These are phyloP conservation scores for Phortica magna DNA, from an alignment of 2,888 invertebrate species.

Conservation along the genomic window DNA sequence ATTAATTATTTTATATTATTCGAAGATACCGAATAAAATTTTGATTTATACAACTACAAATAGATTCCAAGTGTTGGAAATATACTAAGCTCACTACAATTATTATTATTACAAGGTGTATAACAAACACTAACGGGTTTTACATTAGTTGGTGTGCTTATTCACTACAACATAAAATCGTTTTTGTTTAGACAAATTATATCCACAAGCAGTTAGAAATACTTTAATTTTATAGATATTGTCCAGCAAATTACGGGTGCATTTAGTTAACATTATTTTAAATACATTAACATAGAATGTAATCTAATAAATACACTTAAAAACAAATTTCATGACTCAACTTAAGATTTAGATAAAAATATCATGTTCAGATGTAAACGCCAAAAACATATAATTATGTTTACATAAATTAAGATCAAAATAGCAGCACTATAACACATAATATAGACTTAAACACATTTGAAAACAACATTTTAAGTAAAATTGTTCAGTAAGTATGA, in stretches of 20 bases:
- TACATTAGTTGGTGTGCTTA: slow-evolving; percentile 42
- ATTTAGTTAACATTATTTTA: slow-evolving; percentile 49
- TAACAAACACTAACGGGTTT: slow-evolving; percentile 61
- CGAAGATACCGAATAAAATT: slow-evolving; percentile 43
- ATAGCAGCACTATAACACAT: slow-evolving; percentile 1
- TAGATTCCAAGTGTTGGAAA: slow-evolving; percentile 28
- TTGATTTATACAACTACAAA: slow-evolving; percentile 43
- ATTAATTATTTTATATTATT: slow-evolving; percentile 3
- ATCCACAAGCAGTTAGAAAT: not conserved
- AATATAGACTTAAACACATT: not conserved
- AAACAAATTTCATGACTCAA: not conserved
- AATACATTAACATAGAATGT: not conserved
- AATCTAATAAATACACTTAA: not conserved
- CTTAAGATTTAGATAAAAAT: not conserved
- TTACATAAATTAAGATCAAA: not conserved
- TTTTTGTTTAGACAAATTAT: not conserved
- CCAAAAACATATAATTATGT: not conserved
- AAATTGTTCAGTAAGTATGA: not conserved
- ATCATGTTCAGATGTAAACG: not conserved
- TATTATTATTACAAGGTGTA: slow-evolving; percentile 55
- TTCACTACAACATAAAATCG: not conserved
- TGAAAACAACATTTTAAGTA: not conserved
- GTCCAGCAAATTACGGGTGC: slow-evolving; percentile 64
- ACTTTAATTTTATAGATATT: slow-evolving; percentile 53
- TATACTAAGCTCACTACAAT: slow-evolving; percentile 67